These are phyloP conservation scores for Cremastinae sp. DNA, from an alignment of 2,888 invertebrate species.

Conservation along the genomic window DNA sequence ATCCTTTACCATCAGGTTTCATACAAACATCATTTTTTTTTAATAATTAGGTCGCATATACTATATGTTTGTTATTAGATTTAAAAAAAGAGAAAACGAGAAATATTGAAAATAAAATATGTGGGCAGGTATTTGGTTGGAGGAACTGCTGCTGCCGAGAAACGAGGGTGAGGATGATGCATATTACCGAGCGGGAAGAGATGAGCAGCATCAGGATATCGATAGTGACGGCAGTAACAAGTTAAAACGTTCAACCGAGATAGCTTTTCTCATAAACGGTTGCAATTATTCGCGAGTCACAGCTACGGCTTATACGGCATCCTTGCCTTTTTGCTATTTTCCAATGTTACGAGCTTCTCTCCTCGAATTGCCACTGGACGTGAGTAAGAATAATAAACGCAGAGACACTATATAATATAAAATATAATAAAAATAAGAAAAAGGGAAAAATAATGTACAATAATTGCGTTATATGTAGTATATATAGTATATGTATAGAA, in stretches of 20 bases:
- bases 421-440: background rate
- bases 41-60: too few relatives aligned
- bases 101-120: conserved; percentile 27
- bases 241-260: conserved; percentile 70
- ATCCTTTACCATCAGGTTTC: too few relatives aligned
- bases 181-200: too few relatives aligned
- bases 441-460: too few relatives aligned
- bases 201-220: conserved; percentile 65
- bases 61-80: too few relatives aligned
- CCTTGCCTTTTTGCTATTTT: conserved; percentile 88
- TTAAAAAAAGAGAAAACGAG: too few relatives aligned
- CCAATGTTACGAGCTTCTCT: conserved; percentile 87
- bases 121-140: conserved; percentile 77
- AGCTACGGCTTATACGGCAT: conserved; percentile 87
- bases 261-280: conserved; percentile 78
- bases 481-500: too few relatives aligned
- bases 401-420: background rate
- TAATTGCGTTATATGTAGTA: too few relatives aligned
- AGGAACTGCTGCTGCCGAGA: too few relatives aligned
- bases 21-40: too few relatives aligned
- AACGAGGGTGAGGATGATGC: too few relatives aligned
- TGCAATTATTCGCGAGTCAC: conserved; percentile 77
- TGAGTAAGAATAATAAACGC: conserved; percentile 79
- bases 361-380: conserved; percentile 90
- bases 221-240: too few relatives aligned